Conservation (phyloP, 2,797 vertebrate species). For the Muscicapa comitata region DNA sequence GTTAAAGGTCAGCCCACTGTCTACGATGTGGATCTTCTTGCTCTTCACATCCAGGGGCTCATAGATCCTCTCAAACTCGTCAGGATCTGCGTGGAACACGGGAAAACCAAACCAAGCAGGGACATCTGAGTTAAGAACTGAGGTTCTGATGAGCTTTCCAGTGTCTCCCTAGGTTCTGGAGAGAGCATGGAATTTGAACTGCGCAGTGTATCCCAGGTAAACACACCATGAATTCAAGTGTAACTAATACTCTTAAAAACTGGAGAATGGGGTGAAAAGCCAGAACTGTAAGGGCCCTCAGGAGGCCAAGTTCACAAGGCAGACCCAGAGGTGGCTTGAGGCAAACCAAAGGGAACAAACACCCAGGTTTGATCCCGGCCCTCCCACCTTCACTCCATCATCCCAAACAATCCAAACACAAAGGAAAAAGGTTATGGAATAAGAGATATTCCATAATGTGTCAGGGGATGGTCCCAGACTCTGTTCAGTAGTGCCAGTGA, state of each 20-base stretch:
- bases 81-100: slow-evolving; percentile 81
- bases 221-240: not conserved
- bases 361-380: not conserved
- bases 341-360: fast-evolving
- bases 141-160: not conserved
- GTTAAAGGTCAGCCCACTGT: slow-evolving; percentile 97
- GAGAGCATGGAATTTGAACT: not conserved
- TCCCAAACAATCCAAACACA: not conserved
- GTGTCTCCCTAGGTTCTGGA: not conserved
- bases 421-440: not conserved
- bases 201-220: not conserved
- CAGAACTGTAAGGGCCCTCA: not conserved
- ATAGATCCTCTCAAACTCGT: slow-evolving; percentile 95
- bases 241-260: not conserved
- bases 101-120: not conserved
- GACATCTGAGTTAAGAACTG: not conserved
- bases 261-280: not conserved
- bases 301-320: not conserved
- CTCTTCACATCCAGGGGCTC: slow-evolving; percentile 97
- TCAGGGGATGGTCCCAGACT: not conserved
- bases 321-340: not conserved
- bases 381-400: not conserved
- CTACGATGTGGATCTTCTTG: slow-evolving; percentile 96
- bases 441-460: not conserved
- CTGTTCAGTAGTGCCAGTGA: not conserved